Percentiles rank a stretch among this genome's conserved stretches.
These are phyloP conservation scores for Phalloptychus januarius DNA, from an alignment of 2,797 vertebrate species.

Conservation along the genomic window DNA sequence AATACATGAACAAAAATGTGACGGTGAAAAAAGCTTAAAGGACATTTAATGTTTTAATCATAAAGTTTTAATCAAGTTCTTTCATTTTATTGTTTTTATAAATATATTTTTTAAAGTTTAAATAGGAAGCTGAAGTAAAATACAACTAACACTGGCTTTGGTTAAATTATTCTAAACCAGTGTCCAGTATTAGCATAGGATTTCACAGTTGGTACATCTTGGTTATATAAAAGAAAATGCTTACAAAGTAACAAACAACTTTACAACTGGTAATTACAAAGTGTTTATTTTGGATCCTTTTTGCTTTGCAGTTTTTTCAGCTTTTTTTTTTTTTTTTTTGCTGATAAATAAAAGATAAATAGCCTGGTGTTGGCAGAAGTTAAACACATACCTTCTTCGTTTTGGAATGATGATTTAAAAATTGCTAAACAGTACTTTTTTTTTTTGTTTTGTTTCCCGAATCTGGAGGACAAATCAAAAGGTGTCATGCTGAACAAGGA, in stretches of 20 bases:
- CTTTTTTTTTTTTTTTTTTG: neutral
- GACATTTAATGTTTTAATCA: neutral
- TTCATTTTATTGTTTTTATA: neutral
- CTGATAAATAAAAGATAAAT: neutral
- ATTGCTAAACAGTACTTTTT: too few species aligned
- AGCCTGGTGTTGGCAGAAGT: too few species aligned
- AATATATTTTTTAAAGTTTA: too few species aligned
- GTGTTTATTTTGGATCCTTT: neutral
- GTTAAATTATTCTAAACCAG: neutral
- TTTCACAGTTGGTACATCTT: neutral
- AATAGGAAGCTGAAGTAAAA: neutral
- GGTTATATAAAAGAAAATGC: neutral
- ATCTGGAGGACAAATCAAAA: too few species aligned
- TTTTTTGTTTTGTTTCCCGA: too few species aligned
- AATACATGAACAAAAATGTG: neutral
- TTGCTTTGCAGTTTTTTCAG: neutral
- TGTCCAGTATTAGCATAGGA: neutral
- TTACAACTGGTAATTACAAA: neutral
- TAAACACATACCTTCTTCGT: too few species aligned
- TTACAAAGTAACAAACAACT: neutral
- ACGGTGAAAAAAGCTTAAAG: neutral
- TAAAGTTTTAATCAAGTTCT: neutral
- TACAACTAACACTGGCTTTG: neutral
- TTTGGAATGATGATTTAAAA: too few species aligned
- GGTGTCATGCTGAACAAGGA: too few species aligned